A percentile compares a stretch with the other conserved stretches of the same genome.
Evolutionary conservation across 1,140 invertebrate genomes (phyloP).

Genomic region (Antheraea mylitta): DNA sequence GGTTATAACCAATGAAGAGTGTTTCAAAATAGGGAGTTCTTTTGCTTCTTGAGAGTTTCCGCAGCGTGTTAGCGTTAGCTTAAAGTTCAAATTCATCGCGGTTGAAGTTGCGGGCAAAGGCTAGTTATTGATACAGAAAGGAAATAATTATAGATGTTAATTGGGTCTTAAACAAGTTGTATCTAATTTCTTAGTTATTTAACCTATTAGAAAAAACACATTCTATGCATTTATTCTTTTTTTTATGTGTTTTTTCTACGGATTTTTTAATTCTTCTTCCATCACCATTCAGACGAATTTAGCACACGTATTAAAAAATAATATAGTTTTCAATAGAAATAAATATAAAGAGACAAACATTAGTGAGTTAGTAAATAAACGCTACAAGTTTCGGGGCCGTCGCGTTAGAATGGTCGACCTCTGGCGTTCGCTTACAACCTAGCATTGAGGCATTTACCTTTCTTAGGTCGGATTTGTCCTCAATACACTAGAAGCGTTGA

Average conservation of each 20-base stretch:
- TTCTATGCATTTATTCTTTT: not conserved
- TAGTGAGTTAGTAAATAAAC: conserved; percentile 56
- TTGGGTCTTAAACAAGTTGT: no score
- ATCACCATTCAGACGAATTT: not conserved
- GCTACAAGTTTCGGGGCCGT: conserved; percentile 50
- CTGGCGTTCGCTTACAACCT: conserved; percentile 49
- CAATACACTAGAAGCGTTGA: conserved; percentile 71
- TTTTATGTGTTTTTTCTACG: not conserved
- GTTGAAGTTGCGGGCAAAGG: no score
- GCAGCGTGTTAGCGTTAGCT: no score
- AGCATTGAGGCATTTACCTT: conserved; percentile 73
- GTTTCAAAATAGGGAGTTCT: no score
- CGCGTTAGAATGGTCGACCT: conserved; percentile 60
- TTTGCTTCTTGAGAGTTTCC: no score
- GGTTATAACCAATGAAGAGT: no score
- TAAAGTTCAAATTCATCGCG: no score
- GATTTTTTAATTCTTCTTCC: not conserved
- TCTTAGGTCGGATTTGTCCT: conserved; percentile 69
- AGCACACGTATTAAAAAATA: not conserved
- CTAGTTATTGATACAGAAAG: no score
- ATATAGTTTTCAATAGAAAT: not conserved
- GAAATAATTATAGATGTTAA: no score
- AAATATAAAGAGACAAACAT: conserved; percentile 26
- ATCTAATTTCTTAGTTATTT: no score
- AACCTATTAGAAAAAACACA: not conserved